Evolutionary conservation across 2,888 invertebrate genomes (phyloP).

Genomic region (Margaritifera margaritifera): DNA sequence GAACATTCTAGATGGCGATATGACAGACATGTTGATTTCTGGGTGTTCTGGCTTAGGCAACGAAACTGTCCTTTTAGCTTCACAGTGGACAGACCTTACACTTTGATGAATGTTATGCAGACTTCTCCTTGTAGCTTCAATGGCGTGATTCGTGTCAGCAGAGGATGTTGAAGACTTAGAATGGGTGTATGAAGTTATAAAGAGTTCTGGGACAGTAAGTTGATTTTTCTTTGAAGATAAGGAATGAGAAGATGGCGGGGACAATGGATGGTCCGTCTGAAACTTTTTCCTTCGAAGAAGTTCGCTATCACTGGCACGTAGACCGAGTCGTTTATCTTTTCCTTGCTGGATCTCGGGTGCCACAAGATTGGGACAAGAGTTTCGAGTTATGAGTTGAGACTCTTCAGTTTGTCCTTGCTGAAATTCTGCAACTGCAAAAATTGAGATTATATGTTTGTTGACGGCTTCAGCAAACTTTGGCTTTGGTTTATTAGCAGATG

Average conservation of each 20-base stretch:
- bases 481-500: too few relatives aligned
- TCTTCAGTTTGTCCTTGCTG: too few relatives aligned
- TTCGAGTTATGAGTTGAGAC: too few relatives aligned
- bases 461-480: too few relatives aligned
- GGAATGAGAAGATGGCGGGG: background rate
- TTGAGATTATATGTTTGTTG: too few relatives aligned
- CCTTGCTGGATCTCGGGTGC: background rate
- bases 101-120: slow-evolving; percentile 24
- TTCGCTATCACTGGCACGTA: slow-evolving; percentile 16
- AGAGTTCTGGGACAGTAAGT: slow-evolving; percentile 41
- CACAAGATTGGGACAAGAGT: slow-evolving; percentile 35
- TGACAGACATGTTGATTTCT: slow-evolving; percentile 14
- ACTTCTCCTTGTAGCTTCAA: slow-evolving; percentile 21
- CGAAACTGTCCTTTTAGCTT: slow-evolving; percentile 22
- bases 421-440: too few relatives aligned
- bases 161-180: slow-evolving; percentile 17
- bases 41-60: slow-evolving; percentile 15
- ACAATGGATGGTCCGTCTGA: background rate
- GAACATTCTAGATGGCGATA: slow-evolving; percentile 38
- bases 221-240: slow-evolving; percentile 14
- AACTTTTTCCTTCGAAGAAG: slow-evolving; percentile 8
- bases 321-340: too few relatives aligned
- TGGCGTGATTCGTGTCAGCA: slow-evolving; percentile 1
- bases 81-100: slow-evolving; percentile 4
- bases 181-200: slow-evolving; percentile 51